These are phyloP conservation scores for Colinus virginianus DNA, from an alignment of 2,113 vertebrate genomes.

Conservation along the genomic window DNA sequence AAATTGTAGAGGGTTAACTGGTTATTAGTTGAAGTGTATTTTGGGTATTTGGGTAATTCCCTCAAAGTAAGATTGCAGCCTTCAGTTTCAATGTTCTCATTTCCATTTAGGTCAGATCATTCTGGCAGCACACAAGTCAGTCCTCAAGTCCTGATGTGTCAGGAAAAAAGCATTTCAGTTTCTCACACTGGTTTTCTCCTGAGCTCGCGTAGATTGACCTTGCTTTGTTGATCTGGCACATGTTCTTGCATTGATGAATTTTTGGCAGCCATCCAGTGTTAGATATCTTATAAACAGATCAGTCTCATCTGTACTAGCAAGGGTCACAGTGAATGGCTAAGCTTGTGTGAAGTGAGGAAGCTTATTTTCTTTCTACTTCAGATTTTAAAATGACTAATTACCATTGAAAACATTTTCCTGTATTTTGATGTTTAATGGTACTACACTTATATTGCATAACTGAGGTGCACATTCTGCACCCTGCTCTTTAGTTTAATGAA, in stretches of 20 bases:
- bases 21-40: neutral
- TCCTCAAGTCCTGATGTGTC: slow-evolving; percentile 18
- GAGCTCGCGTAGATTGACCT: slow-evolving; percentile 40
- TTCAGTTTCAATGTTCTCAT: slow-evolving; percentile 46
- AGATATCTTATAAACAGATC: slow-evolving; percentile 18
- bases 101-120: slow-evolving; percentile 34
- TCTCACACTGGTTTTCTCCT: slow-evolving; percentile 43
- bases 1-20: neutral
- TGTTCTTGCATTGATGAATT: neutral
- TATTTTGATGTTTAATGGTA: slow-evolving; percentile 58
- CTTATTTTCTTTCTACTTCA: slow-evolving; percentile 23
- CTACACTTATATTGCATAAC: slow-evolving; percentile 23
- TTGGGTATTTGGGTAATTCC: neutral
- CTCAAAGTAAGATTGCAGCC: neutral
- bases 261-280: slow-evolving; percentile 2
- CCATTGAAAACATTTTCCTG: slow-evolving; percentile 55
- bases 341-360: neutral
- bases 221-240: slow-evolving; percentile 51
- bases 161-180: slow-evolving; percentile 33
- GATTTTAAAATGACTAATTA: slow-evolving; percentile 46
- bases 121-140: slow-evolving; percentile 4
- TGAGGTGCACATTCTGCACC: neutral
- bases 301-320: neutral
- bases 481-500: slow-evolving; percentile 18
- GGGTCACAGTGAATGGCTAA: neutral